Percentiles rank a stretch among this genome's conserved stretches.
Conservation (phyloP, 2,888 invertebrate species). For the Leptodirus hochenwartii region DNA sequence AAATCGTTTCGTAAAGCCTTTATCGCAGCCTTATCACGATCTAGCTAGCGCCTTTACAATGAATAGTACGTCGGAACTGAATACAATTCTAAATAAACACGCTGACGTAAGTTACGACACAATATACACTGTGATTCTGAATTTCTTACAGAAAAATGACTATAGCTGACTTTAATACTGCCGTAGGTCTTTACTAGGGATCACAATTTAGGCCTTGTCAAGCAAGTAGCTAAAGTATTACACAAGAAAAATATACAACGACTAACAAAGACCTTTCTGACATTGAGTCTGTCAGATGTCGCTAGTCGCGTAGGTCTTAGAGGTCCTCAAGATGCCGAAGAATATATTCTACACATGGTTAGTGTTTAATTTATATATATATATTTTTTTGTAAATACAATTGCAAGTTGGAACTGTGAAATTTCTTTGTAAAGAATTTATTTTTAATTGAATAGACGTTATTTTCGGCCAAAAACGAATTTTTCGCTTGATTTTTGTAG, state of each 20-base stretch:
- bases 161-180: conserved; percentile 16
- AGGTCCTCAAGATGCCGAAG: conserved; percentile 77
- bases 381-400: too few species aligned
- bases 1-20: conserved; percentile 63
- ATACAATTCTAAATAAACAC: conserved; percentile 53
- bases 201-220: conserved; percentile 59
- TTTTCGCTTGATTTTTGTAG: too few species aligned
- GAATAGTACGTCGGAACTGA: conserved; percentile 53
- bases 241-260: conserved; percentile 94
- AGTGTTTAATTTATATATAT: too few species aligned
- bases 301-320: conserved; percentile 75
- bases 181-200: conserved; percentile 63
- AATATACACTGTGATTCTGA: too few species aligned
- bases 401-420: too few species aligned
- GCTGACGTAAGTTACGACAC: conserved; percentile 47
- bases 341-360: conserved; percentile 90
- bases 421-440: too few species aligned
- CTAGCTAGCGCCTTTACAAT: conserved; percentile 63
- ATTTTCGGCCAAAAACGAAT: too few species aligned
- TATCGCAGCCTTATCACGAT: conserved; percentile 78
- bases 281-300: conserved; percentile 74
- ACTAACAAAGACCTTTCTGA: conserved; percentile 86
- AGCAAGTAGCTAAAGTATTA: conserved; percentile 73
- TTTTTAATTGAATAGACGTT: too few species aligned
- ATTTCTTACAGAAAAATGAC: not conserved